Evolutionary conservation across 2,888 invertebrate species (phyloP).

Genomic region (Pediacus dermestoides): DNA sequence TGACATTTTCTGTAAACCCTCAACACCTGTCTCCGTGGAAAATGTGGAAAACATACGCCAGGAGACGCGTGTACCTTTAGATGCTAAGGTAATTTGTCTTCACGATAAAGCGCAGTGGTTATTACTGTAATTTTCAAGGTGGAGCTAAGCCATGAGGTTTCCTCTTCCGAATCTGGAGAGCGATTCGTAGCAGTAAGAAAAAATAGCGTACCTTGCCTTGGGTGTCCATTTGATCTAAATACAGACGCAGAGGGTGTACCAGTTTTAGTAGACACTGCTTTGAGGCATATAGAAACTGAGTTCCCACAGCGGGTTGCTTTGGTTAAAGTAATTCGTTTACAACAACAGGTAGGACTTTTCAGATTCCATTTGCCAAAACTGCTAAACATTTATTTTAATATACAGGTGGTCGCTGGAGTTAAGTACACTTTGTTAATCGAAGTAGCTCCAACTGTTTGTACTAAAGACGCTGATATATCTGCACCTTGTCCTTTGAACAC

Average conservation of each 20-base stretch:
- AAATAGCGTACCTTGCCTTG: conserved; percentile 49
- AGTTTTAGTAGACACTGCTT: conserved; percentile 51
- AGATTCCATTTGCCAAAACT: not conserved
- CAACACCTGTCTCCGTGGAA: too few relatives aligned
- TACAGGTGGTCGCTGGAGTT: conserved; percentile 60
- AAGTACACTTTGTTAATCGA: conserved; percentile 56
- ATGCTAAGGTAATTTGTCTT: too few relatives aligned
- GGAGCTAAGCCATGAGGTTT: conserved; percentile 31
- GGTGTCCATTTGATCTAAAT: conserved; percentile 55
- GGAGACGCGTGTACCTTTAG: conserved; percentile 1
- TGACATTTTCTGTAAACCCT: too few relatives aligned
- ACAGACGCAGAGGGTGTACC: conserved; percentile 53
- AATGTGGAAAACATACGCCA: conserved; percentile 10
- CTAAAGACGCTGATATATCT: conserved; percentile 36
- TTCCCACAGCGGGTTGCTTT: conserved; percentile 46
- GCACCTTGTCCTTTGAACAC: conserved; percentile 44
- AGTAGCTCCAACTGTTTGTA: conserved; percentile 47
- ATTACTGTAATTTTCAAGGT: conserved; percentile 29
- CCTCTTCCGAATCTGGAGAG: conserved; percentile 51
- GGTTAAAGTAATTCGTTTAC: conserved; percentile 51
- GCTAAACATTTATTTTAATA: conserved; percentile 21
- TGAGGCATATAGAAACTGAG: conserved; percentile 51
- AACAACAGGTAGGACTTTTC: conserved; percentile 54
- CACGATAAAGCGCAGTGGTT: too few relatives aligned
- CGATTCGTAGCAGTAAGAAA: conserved; percentile 54